Base-by-base conservation (phyloP, 2,113 vertebrate species). In the Corvus moneduloides region DNA sequence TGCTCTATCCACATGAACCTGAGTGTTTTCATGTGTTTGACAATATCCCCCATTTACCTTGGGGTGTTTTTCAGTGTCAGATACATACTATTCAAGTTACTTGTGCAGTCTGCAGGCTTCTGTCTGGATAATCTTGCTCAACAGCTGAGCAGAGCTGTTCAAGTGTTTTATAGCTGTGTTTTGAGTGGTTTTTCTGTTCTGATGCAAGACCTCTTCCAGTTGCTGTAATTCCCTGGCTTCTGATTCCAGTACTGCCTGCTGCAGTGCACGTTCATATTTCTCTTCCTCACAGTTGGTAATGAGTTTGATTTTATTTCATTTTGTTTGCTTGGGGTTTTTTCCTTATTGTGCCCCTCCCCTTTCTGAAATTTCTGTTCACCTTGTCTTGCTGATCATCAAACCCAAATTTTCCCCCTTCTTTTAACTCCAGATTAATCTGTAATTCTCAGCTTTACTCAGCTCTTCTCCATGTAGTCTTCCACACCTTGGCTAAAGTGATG, bases 161-260 rank as follows among this genome's bases (percentile, higher is more conserved):
- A 11, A 43, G 41, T 52, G 63, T 76, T 85, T 76, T 64, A 37
- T 44, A 83, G 83, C 86, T 77, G 80, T 76, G 89, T 51, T 93
- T 80, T 52, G n/a, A 63, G 63, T 13, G 56, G 54, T 55, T 83
- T 48, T 62, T 71, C 56, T 24, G 1, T 62, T 81, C 77, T 94
- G 94, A 91, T 89, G 95, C 87, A 91, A 95, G 87, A 87, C 18
- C 10, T 89, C 67, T 78, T 72, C 39, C 14, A 56, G 56, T 68
- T 35, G 61, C 9, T 63, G 87, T 62, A 78, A 51, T n/a, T 48
- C 23, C 21, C 26, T 74, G 71, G 48, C 19, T 80, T 63, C 85
- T 61, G 26, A 27, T 43, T 76, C 44, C 2, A 3, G 52, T 63
- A 33, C 67, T 83, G 54, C 21, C 4, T 41, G 64, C 68, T 94